Conservation (phyloP, 2,888 invertebrate genomes). For the Cerastis leucographa region DNA sequence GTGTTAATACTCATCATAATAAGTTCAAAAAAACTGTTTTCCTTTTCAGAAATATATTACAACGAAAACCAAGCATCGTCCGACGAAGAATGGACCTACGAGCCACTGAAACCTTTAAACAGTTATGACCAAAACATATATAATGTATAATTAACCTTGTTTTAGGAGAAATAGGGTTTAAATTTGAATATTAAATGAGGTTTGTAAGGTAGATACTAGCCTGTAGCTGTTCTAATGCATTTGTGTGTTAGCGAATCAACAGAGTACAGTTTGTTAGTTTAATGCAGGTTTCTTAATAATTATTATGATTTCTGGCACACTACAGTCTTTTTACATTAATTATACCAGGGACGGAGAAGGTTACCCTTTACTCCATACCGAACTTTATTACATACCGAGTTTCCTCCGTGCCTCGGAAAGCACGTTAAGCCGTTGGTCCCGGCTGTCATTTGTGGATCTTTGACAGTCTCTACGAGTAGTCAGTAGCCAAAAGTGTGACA, state of each 20-base stretch:
- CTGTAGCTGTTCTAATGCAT: neutral
- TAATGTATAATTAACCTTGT: slow-evolving; percentile 25
- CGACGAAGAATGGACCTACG: slow-evolving; percentile 76
- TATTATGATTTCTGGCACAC: neutral
- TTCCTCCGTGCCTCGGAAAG: too few species aligned
- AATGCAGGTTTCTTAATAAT: neutral
- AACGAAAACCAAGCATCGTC: slow-evolving; percentile 41
- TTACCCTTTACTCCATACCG: too few species aligned
- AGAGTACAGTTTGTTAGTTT: neutral
- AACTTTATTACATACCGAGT: too few species aligned
- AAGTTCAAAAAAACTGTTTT: neutral
- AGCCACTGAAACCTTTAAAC: slow-evolving; percentile 58
- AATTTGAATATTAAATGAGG: slow-evolving; percentile 11
- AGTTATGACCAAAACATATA: slow-evolving; percentile 47
- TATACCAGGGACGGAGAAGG: neutral
- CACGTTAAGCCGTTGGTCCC: too few species aligned
- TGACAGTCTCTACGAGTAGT: too few species aligned
- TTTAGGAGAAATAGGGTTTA: neutral
- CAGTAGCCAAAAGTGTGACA: too few species aligned
- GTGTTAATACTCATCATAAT: neutral
- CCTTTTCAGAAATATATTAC: slow-evolving; percentile 46
- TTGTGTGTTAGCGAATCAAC: neutral
- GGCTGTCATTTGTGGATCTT: too few species aligned
- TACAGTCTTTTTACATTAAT: neutral
- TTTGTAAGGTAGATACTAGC: neutral